These are phyloP conservation scores for Eledone cirrhosa DNA, from an alignment of 2,888 invertebrate genomes.

Conservation along the genomic window DNA sequence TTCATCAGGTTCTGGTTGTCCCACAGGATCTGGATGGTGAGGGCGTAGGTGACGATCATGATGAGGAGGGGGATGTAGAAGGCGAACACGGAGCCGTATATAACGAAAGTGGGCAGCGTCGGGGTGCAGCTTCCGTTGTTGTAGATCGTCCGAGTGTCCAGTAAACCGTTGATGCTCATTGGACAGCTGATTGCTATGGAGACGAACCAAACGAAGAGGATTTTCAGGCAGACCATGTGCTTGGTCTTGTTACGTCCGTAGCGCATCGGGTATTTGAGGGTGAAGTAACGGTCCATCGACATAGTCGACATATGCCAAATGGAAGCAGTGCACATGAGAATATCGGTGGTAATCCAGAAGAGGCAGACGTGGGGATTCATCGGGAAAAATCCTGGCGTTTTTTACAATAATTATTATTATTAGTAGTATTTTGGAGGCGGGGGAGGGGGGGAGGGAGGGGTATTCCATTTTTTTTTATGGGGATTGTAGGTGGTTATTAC, in stretches of 20 bases:
- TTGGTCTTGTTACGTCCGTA: slow-evolving; percentile 66
- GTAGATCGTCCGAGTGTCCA: slow-evolving; percentile 55
- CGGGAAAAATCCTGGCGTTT: slow-evolving; percentile 84
- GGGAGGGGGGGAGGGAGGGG: too few species aligned
- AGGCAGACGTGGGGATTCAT: slow-evolving; percentile 79
- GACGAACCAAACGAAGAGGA: slow-evolving; percentile 91
- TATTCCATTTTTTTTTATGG: too few species aligned
- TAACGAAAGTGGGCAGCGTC: slow-evolving; percentile 62
- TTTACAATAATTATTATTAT: too few species aligned
- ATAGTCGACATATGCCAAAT: slow-evolving; percentile 73
- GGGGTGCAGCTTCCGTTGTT: slow-evolving; percentile 56
- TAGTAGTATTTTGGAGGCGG: too few species aligned
- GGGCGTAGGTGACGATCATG: slow-evolving; percentile 91
- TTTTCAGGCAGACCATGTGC: slow-evolving; percentile 75
- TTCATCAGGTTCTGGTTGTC: slow-evolving; percentile 71
- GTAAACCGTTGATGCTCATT: slow-evolving; percentile 63
- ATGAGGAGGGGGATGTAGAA: slow-evolving; percentile 95
- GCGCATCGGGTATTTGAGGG: slow-evolving; percentile 89
- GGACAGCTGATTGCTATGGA: slow-evolving; percentile 72
- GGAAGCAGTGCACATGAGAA: slow-evolving; percentile 70
- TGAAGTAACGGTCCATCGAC: slow-evolving; percentile 79
- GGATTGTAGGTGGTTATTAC: too few species aligned
- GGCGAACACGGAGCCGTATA: slow-evolving; percentile 92
- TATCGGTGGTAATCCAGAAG: slow-evolving; percentile 72
- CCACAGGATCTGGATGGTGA: slow-evolving; percentile 87